Conservation (phyloP, 2,797 vertebrate genomes). For the Schizopygopsis malacanthus region DNA sequence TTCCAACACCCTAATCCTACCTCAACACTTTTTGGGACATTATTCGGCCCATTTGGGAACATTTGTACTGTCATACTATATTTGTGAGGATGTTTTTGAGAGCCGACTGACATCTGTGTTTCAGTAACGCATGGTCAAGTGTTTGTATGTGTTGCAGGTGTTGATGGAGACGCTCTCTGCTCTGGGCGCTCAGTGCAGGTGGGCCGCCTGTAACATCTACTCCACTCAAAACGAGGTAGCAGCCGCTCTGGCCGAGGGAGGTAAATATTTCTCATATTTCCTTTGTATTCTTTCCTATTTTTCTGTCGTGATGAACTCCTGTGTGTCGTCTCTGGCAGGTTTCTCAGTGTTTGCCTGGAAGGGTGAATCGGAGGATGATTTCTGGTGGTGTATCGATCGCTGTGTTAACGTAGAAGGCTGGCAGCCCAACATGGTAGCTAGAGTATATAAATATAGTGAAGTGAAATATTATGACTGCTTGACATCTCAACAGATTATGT, state of each 20-base stretch:
- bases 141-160: constrained; percentile 76
- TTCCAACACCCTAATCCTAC: neutral
- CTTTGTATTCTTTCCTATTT: neutral
- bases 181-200: constrained; percentile 93
- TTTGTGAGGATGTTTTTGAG: neutral
- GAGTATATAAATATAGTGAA: neutral
- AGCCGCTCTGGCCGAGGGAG: constrained; percentile 92
- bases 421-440: constrained; percentile 96
- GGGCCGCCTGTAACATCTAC: constrained; percentile 99
- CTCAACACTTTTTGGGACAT: neutral
- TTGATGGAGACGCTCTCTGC: constrained; percentile 96
- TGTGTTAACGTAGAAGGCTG: constrained; percentile 97
- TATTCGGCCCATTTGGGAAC: neutral
- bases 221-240: constrained; percentile 98
- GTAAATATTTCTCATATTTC: constrained; percentile 71
- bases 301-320: neutral
- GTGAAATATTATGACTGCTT: neutral
- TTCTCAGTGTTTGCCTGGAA: constrained; percentile 99
- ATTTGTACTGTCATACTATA: neutral
- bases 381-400: constrained; percentile 99
- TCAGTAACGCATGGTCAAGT: neutral
- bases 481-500: neutral
- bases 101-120: neutral
- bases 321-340: constrained; percentile 72
- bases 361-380: constrained; percentile 97